A percentile compares a stretch with the other conserved stretches of the same genome.
phyloP scores from a whole-genome alignment of 2,888 invertebrate species.

The Notodromas monacha region DNA sequence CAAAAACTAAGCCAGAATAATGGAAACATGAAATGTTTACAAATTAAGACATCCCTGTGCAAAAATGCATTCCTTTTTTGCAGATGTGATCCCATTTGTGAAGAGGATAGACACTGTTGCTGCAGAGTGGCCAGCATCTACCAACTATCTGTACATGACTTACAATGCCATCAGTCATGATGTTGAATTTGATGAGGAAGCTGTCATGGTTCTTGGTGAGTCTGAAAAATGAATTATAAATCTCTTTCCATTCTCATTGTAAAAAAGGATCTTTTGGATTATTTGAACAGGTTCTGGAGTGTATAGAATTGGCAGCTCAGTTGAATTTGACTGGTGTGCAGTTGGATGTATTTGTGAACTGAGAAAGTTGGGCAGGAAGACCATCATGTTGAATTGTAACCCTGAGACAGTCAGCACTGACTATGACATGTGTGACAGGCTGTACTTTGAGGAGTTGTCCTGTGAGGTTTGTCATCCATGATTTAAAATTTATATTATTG shows the following conservation, averaged over 20 bases:
- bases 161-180: conserved; percentile 66
- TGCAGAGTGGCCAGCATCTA: conserved; percentile 93
- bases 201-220: conserved; percentile 50
- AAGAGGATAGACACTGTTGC: conserved; percentile 98
- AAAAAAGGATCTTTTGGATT: not conserved
- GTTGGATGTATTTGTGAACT: conserved; percentile 79
- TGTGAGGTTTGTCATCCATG: conserved; percentile 30
- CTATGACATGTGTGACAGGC: conserved; percentile 91
- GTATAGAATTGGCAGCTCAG: conserved; percentile 89
- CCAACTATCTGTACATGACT: conserved; percentile 92
- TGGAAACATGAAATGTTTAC: conserved; percentile 5
- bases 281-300: conserved; percentile 37
- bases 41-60: conserved; percentile 5
- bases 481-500: conserved; percentile 1
- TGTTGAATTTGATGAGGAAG: conserved; percentile 29
- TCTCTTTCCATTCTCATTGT: not conserved
- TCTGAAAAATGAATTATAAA: conserved; percentile 5
- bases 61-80: conserved; percentile 7
- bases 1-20: not conserved
- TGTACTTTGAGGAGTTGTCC: conserved; percentile 97
- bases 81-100: conserved; percentile 44
- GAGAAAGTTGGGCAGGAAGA: conserved; percentile 47
- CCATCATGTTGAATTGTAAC: conserved; percentile 96
- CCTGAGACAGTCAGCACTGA: conserved; percentile 98
- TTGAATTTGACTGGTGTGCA: conserved; percentile 98